Base-by-base conservation (phyloP, 2,113 vertebrate genomes). In the Pogonocichla stellata region DNA sequence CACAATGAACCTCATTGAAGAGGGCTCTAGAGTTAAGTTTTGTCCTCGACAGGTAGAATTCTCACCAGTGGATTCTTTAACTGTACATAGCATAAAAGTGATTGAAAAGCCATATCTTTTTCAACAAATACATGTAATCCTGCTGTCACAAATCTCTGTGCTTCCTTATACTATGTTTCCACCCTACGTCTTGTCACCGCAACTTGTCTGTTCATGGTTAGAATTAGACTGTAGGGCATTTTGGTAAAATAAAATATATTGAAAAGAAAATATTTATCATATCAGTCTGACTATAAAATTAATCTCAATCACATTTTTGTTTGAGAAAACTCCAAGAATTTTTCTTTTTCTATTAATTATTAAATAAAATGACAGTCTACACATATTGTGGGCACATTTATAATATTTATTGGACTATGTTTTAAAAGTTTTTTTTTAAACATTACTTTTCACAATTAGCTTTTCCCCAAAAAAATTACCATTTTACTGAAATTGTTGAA, bases 271-370 rank as follows among this genome's bases (percentile, higher is more conserved):
- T 64, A 5, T 23, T 67, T 33, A 34, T 26, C 51, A 3, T 28
- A 53, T n/a, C 4, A 4, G 2, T 73, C 36, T 60, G 36, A 58
- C 26, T 26, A 48, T 3, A 38, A 86, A 84, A 47, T 58, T 31
- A 29, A 23, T 47, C 7, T 77, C 28, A 31, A 47, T 48, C 2
- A 40, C 2, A 22, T 31, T 65, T 40, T 70, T 70, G 2, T 54
- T 75, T 61, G 13, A n/a, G 62, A 79, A 86, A 50, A 28, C 9
- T 0, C 2, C 4, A 6, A 2, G 5, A 9, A 15, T 15, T 33
- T 14, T 57, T 51, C 0, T 48, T 64, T 61, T 74, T 33, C 14
- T 53, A 20, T n/a, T 75, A n/a, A 48, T 61, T 73, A 16, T 62
- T 73, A 34, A 42, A 50, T 6, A 92, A 85, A 67, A 22, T 4